Percentiles rank a stretch among this genome's conserved stretches.
Evolutionary conservation across 2,113 vertebrate genomes (phyloP).

Genomic region (Clupea harengus): DNA sequence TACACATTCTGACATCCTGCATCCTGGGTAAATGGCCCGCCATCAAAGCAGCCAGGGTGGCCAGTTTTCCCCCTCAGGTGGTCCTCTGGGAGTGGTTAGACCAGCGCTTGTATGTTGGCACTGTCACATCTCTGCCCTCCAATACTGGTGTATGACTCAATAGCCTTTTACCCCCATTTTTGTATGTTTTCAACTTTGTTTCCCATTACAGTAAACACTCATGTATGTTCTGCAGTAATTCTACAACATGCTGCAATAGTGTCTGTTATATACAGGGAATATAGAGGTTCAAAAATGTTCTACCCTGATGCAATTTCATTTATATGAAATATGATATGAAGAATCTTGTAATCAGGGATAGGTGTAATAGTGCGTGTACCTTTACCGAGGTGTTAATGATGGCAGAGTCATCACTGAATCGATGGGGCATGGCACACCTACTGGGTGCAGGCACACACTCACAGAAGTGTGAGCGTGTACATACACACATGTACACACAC

Average conservation of each 20-base stretch:
- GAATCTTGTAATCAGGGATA: neutral
- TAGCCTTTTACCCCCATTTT: neutral
- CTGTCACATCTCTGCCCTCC: neutral
- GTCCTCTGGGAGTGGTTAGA: conserved; percentile 13
- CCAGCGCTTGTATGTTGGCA: neutral
- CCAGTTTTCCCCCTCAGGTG: neutral
- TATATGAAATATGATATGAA: neutral
- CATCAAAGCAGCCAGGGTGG: neutral
- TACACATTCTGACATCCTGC: neutral
- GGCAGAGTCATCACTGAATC: neutral
- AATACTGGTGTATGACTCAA: neutral
- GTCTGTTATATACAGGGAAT: neutral
- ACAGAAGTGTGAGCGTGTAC: conserved; percentile 26
- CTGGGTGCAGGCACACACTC: neutral
- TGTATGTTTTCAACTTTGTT: neutral
- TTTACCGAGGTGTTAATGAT: neutral
- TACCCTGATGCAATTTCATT: neutral
- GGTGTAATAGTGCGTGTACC: neutral
- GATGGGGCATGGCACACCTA: no score
- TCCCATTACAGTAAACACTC: neutral
- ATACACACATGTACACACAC: conserved; percentile 23
- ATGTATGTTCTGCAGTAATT: neutral
- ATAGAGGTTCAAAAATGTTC: neutral
- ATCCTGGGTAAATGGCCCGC: neutral
- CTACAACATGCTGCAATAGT: neutral